A percentile compares a stretch with the other conserved stretches of the same genome.
Evolutionary conservation across 2,888 invertebrate species (phyloP).

Genomic region (Oasisia sp.): DNA sequence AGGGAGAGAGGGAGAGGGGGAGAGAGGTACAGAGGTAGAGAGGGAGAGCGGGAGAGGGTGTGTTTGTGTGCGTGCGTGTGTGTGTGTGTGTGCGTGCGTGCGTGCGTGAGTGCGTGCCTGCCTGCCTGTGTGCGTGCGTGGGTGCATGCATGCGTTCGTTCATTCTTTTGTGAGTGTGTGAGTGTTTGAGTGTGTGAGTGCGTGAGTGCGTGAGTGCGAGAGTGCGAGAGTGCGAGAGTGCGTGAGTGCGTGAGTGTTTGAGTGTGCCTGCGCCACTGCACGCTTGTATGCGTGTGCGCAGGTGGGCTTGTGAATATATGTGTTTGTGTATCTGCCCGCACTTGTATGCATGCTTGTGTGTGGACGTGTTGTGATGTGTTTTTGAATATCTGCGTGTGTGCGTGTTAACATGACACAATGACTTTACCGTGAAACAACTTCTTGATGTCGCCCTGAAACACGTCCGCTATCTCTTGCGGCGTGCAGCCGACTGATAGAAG

Average conservation of each 20-base stretch:
- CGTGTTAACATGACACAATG: background rate
- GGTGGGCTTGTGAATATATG: background rate
- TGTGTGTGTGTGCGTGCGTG: background rate
- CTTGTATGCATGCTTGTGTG: background rate
- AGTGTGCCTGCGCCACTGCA: background rate
- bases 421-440: conserved; percentile 43
- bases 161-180: background rate
- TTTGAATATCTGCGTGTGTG: background rate
- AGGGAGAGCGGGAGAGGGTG: background rate
- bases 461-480: conserved; percentile 44
- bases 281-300: background rate
- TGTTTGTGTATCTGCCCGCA: no score
- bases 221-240: background rate
- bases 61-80: background rate
- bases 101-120: background rate
- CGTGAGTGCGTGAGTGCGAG: background rate
- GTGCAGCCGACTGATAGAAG: conserved; percentile 42
- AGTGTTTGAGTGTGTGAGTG: background rate
- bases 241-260: background rate
- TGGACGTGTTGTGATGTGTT: background rate
- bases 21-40: background rate
- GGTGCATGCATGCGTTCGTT: background rate
- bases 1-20: background rate
- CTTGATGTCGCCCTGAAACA: conserved; percentile 42
- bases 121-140: background rate